Evolutionary conservation across 2,113 vertebrate species (phyloP), one percentile per base, ranked within the genome.

Genomic region (Podarcis muralis): DNA sequence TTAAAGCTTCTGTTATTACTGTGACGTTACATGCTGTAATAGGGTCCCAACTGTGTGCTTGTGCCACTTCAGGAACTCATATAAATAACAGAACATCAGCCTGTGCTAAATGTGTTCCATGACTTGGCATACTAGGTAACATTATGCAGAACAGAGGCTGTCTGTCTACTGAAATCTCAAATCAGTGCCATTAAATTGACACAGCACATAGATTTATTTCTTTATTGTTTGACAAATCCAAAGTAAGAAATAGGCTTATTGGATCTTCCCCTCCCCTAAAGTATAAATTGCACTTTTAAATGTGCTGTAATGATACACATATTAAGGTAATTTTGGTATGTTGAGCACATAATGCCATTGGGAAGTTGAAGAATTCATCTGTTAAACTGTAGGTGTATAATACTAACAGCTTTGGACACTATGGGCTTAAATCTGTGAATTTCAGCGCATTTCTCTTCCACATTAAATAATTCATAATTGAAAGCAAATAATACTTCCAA

Each of bases 1-100:
- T 97, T 96, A 96, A 96, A 95, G 90, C 93, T 90, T 91, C 95
- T 92, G 35, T 92, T 90, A 96, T 94, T 95, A 93, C 88, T 94
- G 90, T 93, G 91, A 94, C 65, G 86, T 92, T 90, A 91, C 91
- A 91, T 89, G 87, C 77, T 85, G 89, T 90, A 91, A 87, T 91
- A 75, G 89, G 76, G 95, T 95, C 94, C 95, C 92, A 95, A 86
- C 95, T 91, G 81, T 1, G 9, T 80, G 80, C 86, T 37, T 37
- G 72, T 74, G 72, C 75, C 85, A 90, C 92, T 89, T 90, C 53
- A 79, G 91, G 90, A 93, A 93, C 92, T 88, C 88, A 91, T 93
- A 91, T 72, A 92, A 92, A 92, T 88, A 91, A 85, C 85, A 83
- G 84, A 90, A 79, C 66, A 85, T 72, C 85, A 83, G 72, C 85